These are phyloP conservation scores for Lathronympha strigana DNA, from an alignment of 2,888 invertebrate species.

Conservation along the genomic window DNA sequence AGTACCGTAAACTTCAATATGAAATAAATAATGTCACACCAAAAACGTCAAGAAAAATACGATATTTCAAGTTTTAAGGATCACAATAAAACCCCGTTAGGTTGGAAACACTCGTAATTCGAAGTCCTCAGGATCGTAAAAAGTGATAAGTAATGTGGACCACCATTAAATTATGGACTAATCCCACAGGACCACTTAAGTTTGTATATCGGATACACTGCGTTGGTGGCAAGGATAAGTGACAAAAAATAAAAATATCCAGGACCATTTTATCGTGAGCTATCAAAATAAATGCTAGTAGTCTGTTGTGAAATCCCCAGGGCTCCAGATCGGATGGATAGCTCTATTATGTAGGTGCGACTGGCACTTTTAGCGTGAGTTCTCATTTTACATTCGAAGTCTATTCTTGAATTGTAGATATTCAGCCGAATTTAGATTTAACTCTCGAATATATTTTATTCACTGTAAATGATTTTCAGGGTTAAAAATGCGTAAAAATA, in stretches of 20 bases:
- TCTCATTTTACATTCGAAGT: slow-evolving; percentile 54
- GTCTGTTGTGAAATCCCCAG: slow-evolving; percentile 5
- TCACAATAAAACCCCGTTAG: slow-evolving; percentile 22
- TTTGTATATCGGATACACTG: slow-evolving; percentile 62
- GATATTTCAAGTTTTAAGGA: slow-evolving; percentile 20
- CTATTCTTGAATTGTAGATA: slow-evolving; percentile 53
- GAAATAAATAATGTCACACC: not conserved
- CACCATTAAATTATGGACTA: slow-evolving; percentile 65
- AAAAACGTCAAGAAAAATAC: not conserved
- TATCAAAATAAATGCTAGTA: slow-evolving; percentile 30
- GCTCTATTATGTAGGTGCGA: slow-evolving; percentile 47
- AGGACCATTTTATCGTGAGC: slow-evolving; percentile 43
- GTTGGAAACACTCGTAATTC: slow-evolving; percentile 4
- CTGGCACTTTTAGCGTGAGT: slow-evolving; percentile 48
- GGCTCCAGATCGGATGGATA: slow-evolving; percentile 44
- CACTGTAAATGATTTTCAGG: not conserved
- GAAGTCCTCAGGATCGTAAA: slow-evolving; percentile 56
- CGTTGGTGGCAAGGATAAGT: slow-evolving; percentile 64
- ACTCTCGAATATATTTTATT: slow-evolving; percentile 11
- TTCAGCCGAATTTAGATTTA: slow-evolving; percentile 40
- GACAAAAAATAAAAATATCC: slow-evolving; percentile 56
- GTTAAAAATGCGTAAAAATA: slow-evolving; percentile 13
- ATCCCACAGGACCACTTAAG: slow-evolving; percentile 58
- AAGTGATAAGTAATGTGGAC: slow-evolving; percentile 63
- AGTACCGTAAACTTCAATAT: not conserved